These are phyloP conservation scores for Ahaetulla prasina DNA, from an alignment of 2,113 vertebrate genomes.

Conservation along the genomic window DNA sequence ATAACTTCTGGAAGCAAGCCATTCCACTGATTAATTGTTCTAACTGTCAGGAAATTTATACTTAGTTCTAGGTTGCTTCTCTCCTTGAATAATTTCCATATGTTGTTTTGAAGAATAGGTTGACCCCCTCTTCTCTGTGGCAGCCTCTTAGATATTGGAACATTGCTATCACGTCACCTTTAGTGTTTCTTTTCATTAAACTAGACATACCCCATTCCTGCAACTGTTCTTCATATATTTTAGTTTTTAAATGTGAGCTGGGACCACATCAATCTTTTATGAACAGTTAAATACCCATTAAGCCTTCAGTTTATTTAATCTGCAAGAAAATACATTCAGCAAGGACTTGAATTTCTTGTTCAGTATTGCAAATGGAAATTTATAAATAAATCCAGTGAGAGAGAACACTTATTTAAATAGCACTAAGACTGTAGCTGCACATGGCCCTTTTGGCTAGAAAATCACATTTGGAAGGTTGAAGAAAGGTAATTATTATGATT, in stretches of 20 bases:
- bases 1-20: not conserved
- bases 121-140: not conserved
- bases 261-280: constrained; percentile 33
- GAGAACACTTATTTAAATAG: not conserved
- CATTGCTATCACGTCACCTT: not conserved
- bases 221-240: not conserved
- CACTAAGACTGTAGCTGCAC: constrained; percentile 15
- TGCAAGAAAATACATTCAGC: constrained; percentile 29
- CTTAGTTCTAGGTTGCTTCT: too few relatives aligned
- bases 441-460: constrained; percentile 16
- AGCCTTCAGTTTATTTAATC: constrained; percentile 35
- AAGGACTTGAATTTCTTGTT: constrained; percentile 35
- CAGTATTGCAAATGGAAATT: not conserved
- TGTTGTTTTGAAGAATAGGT: not conserved
- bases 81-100: too few relatives aligned
- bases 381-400: not conserved
- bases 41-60: not conserved
- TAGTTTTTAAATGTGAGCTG: constrained; percentile 1
- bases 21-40: not conserved
- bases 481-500: not conserved
- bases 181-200: not conserved
- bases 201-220: not conserved
- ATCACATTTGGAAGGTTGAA: constrained; percentile 12
- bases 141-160: not conserved
- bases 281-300: constrained; percentile 23